Base-by-base conservation (phyloP, 2,797 vertebrate genomes). In the Chelon auratus region DNA sequence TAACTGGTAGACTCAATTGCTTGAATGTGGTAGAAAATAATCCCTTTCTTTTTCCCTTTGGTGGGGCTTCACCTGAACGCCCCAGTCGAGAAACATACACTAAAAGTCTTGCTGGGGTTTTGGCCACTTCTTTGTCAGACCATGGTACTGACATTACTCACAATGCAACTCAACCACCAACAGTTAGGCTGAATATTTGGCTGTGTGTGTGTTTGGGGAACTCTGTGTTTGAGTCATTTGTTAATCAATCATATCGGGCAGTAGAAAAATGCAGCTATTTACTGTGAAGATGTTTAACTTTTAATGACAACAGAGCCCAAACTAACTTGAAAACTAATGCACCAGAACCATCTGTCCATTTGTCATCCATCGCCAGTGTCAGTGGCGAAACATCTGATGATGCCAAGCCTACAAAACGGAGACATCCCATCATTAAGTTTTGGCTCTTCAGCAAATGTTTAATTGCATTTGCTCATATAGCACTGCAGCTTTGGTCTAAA, bases 341-440 rank as follows among this genome's bases (percentile, higher is more conserved):
- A 79, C 5, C 47, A 48, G 17, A 66, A 71, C 20, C 37, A 45
- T 63, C 81, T 22, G n/a, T 72, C 59, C 58, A 78, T 71, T 75
- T 68, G 63, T 82, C 80, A 62, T 70, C 72, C 30, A 39, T 61
- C 57, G 68, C 70, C 76, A 58, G 57, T 54, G 68, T 78, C 74
- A 73, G 55, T 76, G 76, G 53, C 61, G 78, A 68, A 80, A 62
- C 56, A 73, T 70, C 63, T 59, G 72, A 77, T 65, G 66, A 83
- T 68, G 84, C 82, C 76, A 84, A 89, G 62, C 64, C 66, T 20
- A 36, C 62, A 42, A 59, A 45, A 58, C 0, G n/a, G 62, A 83
- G 70, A 85, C 71, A 75, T 79, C 75, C 75, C 76, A 83, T 88
- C 81, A 80, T 81, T 80, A 43, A 33, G 62, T 72, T 80, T 69